Evolutionary conservation across 1,140 invertebrate species (phyloP).

Genomic region (Pachyrhynchus sulphureomaculatus): DNA sequence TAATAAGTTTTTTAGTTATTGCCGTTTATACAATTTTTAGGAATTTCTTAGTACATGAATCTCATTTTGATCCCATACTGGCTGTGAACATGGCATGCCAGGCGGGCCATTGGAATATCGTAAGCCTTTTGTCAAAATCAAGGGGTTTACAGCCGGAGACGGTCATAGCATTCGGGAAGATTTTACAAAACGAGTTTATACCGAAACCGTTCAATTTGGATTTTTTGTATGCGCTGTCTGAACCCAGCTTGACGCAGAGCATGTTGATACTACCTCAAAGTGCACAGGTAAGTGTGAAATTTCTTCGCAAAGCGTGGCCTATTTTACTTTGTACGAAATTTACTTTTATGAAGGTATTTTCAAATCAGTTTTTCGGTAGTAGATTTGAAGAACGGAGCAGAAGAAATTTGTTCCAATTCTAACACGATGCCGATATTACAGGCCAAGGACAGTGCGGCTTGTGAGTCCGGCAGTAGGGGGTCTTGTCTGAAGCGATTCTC

Average conservation of each 20-base stretch:
- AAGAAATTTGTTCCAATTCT: too few relatives aligned
- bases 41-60: constrained; percentile 67
- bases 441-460: too few relatives aligned
- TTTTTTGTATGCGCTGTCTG: constrained; percentile 47
- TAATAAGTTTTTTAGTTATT: too few relatives aligned
- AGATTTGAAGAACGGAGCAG: too few relatives aligned
- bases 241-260: constrained; percentile 48
- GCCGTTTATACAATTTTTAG: too few relatives aligned
- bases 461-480: too few relatives aligned
- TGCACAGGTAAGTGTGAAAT: constrained; percentile 31
- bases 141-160: constrained; percentile 61
- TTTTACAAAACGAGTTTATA: constrained; percentile 41
- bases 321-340: too few relatives aligned
- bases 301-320: too few relatives aligned
- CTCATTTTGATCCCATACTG: constrained; percentile 68
- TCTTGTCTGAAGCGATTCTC: too few relatives aligned
- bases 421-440: too few relatives aligned
- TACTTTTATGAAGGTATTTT: too few relatives aligned
- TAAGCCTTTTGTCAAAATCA: constrained; percentile 60
- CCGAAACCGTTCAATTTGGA: constrained; percentile 37
- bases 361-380: too few relatives aligned
- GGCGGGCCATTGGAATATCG: constrained; percentile 63
- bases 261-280: constrained; percentile 43
- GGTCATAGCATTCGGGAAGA: constrained; percentile 54
- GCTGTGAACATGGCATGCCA: constrained; percentile 65